Base-by-base conservation (phyloP, 1,140 invertebrate genomes). In the Maconellicoccus hirsutus region DNA sequence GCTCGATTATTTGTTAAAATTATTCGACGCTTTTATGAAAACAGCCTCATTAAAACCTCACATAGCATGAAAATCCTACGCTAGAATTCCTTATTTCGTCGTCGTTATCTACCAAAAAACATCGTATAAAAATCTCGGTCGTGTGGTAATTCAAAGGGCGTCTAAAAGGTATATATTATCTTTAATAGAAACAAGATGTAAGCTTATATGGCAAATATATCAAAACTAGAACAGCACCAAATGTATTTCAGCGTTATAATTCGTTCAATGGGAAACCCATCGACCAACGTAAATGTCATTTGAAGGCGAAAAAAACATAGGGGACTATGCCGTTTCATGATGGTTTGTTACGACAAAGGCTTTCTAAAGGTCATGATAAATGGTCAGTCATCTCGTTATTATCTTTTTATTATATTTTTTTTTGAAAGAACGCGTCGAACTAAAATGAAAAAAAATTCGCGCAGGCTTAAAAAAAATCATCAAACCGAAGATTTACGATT, bases 381-480 rank as follows among this genome's bases (percentile, higher is more conserved):
- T 66, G 61, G 61, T 66, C 61, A 66, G 61, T 66, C 61, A 66
- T 66, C 25, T 66, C 25, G 61, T 66, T 66, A 66, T 66, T 66
- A 59, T 52, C 52, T 52, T 71, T 25, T 23, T 52, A 52, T 52
- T 52, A 52, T 52, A 52, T 52, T 16, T 52, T 52, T 19, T 52
- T 52, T 52, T 52, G 42, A 52, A 14, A 19, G 42, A 52, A 52
- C n/a, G 42, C 42, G n/a, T 52, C n/a, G 6, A 52, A 19, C 3
- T 6, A 19, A 16, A 16, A 52, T 12, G 29, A 33, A 16, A 52
- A 16, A 52, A 16, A 52, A 16, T 8, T 52, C 42, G 42, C 12
- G 12, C 2, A 8, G 12, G 42, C 29, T 33, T 6, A 33, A 33
- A 33, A 33, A 33, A 33, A 52, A 52, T 52, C 42, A 52, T 52